Percentiles rank a stretch among this genome's conserved stretches.
These are phyloP conservation scores for Siniperca chuatsi DNA, from an alignment of 2,113 vertebrate genomes.

Conservation along the genomic window DNA sequence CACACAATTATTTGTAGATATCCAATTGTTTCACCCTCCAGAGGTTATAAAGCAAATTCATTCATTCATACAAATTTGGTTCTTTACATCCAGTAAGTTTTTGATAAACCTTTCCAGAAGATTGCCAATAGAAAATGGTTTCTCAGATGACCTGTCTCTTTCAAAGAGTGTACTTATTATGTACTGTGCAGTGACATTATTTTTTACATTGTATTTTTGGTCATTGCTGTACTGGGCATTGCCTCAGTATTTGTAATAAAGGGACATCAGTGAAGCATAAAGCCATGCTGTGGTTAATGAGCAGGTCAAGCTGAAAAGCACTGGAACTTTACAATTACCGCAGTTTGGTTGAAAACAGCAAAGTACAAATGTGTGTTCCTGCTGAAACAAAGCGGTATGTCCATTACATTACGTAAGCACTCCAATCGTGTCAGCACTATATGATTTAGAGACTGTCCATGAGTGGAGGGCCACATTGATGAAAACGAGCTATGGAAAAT, in stretches of 20 bases:
- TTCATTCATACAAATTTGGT: not conserved
- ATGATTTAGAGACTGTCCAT: slow-evolving; percentile 36
- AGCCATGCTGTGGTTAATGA: not conserved
- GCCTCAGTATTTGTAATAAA: not conserved
- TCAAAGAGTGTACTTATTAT: not conserved
- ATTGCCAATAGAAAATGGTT: not conserved
- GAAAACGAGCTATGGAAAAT: slow-evolving; percentile 40
- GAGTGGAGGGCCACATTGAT: not conserved
- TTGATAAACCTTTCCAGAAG: not conserved
- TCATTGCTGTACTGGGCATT: not conserved
- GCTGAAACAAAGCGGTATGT: slow-evolving; percentile 36
- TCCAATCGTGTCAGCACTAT: slow-evolving; percentile 35
- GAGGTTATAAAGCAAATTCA: not conserved
- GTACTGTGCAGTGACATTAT: not conserved
- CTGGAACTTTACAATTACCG: not conserved
- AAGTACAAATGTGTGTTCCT: slow-evolving; percentile 2
- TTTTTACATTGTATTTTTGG: not conserved
- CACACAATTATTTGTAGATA: too few species aligned
- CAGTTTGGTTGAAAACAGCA: not conserved
- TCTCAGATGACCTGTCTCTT: not conserved
- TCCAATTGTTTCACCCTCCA: not conserved
- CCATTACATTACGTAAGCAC: slow-evolving; percentile 43
- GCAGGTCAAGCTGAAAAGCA: slow-evolving; percentile 12
- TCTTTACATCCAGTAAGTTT: not conserved
- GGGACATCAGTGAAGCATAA: not conserved